Base-by-base conservation (phyloP, 2,113 vertebrate genomes). In the Ammodytes marinus region DNA sequence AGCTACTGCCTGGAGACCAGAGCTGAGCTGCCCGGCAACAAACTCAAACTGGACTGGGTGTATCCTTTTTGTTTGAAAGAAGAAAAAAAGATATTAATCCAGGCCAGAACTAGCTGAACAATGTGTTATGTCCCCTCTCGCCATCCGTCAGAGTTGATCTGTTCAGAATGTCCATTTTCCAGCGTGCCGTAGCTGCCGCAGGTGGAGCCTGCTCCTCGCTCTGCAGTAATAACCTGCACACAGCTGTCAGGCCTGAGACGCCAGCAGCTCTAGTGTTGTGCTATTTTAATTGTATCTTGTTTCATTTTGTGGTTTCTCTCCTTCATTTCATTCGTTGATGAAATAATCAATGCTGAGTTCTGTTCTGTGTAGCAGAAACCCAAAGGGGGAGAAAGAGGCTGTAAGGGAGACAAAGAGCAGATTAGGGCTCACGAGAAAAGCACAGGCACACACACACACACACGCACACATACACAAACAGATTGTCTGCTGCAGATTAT, bases 1-100 rank as follows among this genome's bases (percentile, higher is more conserved):
- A 93, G 95, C 85, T 99, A 99, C 93, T 96, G 88, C 90, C 92
- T 99, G 95, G 98, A 99, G 85, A 96, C 96, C 76, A 97, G 96
- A 94, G 95, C 94, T 40, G 98, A 99, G 35, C 94, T 99, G 58
- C 97, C 98, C 14, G 72, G 94, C 88, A 97, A 96, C 93, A 97
- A 97, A 65, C 97, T 99, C 87, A 99, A 99, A 86, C 95, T 99
- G 93, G 97, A 99, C 89, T 99, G 98, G 98, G 98, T 99, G 98
- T 99, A 99, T 99, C 98, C 98, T 98, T 97, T 78, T 49, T 2
- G n/a, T 10, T 79, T 49, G 13, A 1, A 37, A 55, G 15, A 8
- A 55, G 71, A 69, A 19, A 7, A 43, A 9, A 65, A 58, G 12
- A 42, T 67, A 42, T 17, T 27, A 37, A 52, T n/a, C 1, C 57